These are phyloP conservation scores for Agelastica alni DNA, from an alignment of 2,888 invertebrate genomes.

Conservation along the genomic window DNA sequence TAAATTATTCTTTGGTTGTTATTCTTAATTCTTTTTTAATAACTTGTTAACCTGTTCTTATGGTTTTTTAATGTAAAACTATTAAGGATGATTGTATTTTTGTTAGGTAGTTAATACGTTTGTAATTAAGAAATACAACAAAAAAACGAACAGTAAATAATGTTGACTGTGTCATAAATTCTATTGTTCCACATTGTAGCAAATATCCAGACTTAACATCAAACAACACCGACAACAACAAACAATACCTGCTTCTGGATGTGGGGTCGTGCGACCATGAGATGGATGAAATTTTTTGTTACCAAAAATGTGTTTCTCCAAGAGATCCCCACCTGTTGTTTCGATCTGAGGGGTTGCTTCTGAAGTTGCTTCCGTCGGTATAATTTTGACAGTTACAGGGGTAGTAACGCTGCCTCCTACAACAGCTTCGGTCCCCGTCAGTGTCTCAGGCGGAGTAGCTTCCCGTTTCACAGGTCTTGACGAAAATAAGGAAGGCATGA, in stretches of 20 bases:
- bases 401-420: neutral
- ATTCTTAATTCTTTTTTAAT: no score
- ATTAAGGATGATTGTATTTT: no score
- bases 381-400: neutral
- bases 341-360: slow-evolving; percentile 12
- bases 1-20: no score
- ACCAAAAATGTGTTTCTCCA: slow-evolving; percentile 39
- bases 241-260: slow-evolving; percentile 42
- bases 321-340: slow-evolving; percentile 29
- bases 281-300: slow-evolving; percentile 44
- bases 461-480: slow-evolving; percentile 17
- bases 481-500: slow-evolving; percentile 25
- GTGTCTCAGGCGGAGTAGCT: slow-evolving; percentile 7
- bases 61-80: no score
- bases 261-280: slow-evolving; percentile 41
- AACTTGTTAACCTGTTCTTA: no score
- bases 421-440: neutral
- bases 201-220: no score
- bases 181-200: no score
- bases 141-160: no score
- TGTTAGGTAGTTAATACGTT: no score
- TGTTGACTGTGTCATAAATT: no score
- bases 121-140: no score
- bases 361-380: slow-evolving; percentile 2
- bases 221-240: slow-evolving; percentile 23